Percentiles rank a stretch among this genome's conserved stretches.
Evolutionary conservation across 2,797 vertebrate genomes (phyloP).

Genomic region (Lepus townsendii): DNA sequence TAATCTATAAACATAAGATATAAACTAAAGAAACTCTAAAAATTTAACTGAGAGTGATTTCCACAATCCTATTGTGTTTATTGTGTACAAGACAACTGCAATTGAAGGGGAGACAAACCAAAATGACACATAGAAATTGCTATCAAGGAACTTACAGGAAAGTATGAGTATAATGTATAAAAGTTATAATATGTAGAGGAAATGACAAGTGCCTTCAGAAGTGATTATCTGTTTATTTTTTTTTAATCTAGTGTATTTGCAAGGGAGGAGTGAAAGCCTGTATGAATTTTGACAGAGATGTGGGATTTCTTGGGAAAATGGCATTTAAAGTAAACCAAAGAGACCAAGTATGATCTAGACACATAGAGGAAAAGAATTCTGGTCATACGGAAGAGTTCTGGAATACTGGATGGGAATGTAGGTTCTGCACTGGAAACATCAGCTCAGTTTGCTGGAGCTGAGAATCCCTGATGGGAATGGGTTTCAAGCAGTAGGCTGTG

Average conservation of each 20-base stretch:
- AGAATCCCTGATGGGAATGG: not conserved
- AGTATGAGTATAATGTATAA: not conserved
- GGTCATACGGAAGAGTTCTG: not conserved
- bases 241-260: not conserved
- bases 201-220: not conserved
- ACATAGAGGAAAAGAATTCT: constrained; percentile 1
- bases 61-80: constrained; percentile 7
- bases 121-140: constrained; percentile 41
- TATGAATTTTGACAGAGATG: not conserved
- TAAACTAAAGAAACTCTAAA: not conserved
- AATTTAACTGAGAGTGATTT: constrained; percentile 26
- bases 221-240: not conserved
- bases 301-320: constrained; percentile 26
- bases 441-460: not conserved
- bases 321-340: not conserved
- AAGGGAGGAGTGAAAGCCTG: not conserved
- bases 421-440: constrained; percentile 5
- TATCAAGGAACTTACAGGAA: constrained; percentile 47
- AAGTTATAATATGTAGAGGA: not conserved
- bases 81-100: not conserved
- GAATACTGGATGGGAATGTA: not conserved
- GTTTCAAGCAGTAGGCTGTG: not conserved
- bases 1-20: not conserved
- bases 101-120: not conserved
- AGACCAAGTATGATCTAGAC: constrained; percentile 4